phyloP scores from a whole-genome alignment of 2,888 invertebrate species.

The Sarcophaga subvicina region DNA sequence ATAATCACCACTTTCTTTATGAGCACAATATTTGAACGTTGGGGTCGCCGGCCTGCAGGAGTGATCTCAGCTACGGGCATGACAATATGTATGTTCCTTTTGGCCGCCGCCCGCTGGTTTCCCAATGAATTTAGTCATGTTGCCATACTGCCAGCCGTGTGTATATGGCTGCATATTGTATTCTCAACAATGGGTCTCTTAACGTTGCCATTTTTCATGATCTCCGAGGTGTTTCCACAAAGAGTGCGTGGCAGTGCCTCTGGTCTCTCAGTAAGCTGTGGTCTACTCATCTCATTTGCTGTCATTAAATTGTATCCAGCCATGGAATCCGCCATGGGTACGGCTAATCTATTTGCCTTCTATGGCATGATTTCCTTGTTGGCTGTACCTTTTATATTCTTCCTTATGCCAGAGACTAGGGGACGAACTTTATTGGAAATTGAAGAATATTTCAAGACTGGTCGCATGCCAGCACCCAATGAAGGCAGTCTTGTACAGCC shows the following conservation, averaged over 20 bases:
- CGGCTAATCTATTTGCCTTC: constrained; percentile 85
- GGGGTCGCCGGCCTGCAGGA: constrained; percentile 85
- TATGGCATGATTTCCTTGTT: constrained; percentile 85
- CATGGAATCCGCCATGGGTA: constrained; percentile 84
- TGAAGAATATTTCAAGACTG: constrained; percentile 82
- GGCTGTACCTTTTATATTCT: constrained; percentile 85
- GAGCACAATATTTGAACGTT: constrained; percentile 85
- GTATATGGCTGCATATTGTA: constrained; percentile 81
- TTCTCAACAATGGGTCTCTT: constrained; percentile 83
- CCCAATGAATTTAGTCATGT: constrained; percentile 73
- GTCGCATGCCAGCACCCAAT: constrained; percentile 45
- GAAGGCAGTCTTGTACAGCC: constrained; percentile 8
- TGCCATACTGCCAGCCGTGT: constrained; percentile 76
- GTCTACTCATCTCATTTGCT: constrained; percentile 85
- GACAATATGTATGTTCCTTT: constrained; percentile 84
- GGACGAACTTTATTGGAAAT: constrained; percentile 87
- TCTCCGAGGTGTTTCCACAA: constrained; percentile 88
- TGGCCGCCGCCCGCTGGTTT: constrained; percentile 83
- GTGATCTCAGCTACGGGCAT: constrained; percentile 86
- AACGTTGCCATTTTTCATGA: constrained; percentile 89
- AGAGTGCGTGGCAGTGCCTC: constrained; percentile 86
- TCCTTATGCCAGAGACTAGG: constrained; percentile 87
- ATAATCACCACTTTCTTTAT: constrained; percentile 85
- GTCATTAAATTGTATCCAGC: constrained; percentile 87
- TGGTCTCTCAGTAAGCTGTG: constrained; percentile 85